phyloP scores from a whole-genome alignment of 1,140 invertebrate species.

The Procambarus clarkii region DNA sequence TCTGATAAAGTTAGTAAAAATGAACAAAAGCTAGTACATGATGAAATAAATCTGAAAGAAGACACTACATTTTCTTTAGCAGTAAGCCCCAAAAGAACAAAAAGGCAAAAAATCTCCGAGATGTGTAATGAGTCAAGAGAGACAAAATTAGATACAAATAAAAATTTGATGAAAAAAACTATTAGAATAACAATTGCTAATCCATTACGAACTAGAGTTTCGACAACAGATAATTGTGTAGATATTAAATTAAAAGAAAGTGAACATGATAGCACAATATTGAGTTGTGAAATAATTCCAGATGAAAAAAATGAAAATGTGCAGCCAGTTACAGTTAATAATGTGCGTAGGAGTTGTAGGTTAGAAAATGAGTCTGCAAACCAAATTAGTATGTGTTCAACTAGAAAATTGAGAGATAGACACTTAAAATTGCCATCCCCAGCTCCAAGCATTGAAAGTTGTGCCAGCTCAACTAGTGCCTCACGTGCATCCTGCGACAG shows the following conservation, averaged over 20 bases:
- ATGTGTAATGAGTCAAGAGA: slow-evolving; percentile 27
- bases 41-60: not conserved
- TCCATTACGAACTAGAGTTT: slow-evolving; percentile 40
- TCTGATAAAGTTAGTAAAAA: not conserved
- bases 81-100: slow-evolving; percentile 16
- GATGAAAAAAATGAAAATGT: not conserved
- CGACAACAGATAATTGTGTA: slow-evolving; percentile 6
- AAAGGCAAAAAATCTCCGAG: slow-evolving; percentile 32
- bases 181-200: slow-evolving; percentile 57
- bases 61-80: not conserved
- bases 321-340: not conserved
- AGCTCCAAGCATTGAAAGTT: slow-evolving; percentile 42
- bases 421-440: slow-evolving; percentile 25
- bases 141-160: slow-evolving; percentile 57
- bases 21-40: not conserved
- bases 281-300: not conserved
- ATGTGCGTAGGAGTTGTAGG: not conserved
- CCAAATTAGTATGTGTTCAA: slow-evolving; percentile 6
- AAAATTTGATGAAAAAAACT: slow-evolving; percentile 62
- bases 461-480: slow-evolving; percentile 37
- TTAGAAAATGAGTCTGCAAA: not conserved
- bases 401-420: slow-evolving; percentile 24
- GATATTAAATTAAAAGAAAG: slow-evolving; percentile 7
- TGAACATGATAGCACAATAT: not conserved
- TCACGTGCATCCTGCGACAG: slow-evolving; percentile 26